Conservation (phyloP, 2,888 invertebrate species). For the Eupeodes luniger region DNA sequence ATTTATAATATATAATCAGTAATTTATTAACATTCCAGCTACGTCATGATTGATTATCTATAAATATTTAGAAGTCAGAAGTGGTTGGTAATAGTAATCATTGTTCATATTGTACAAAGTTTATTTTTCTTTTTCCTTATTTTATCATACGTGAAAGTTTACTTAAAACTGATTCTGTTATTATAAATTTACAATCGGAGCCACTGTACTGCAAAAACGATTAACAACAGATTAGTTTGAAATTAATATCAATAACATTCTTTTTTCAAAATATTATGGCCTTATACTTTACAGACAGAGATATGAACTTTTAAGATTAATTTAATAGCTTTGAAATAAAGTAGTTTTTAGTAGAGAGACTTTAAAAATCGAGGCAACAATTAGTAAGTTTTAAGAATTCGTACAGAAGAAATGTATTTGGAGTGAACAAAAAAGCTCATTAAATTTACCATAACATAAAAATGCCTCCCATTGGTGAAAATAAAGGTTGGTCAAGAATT, state of each 20-base stretch:
- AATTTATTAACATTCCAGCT: no score
- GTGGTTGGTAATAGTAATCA: no score
- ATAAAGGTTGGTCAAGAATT: not conserved
- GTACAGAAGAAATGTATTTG: not conserved
- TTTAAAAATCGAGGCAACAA: no score
- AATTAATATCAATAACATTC: not conserved
- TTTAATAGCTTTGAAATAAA: not conserved
- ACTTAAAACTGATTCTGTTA: no score
- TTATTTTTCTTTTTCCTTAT: no score
- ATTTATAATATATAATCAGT: no score
- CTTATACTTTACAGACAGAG: not conserved
- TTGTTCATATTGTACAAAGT: no score
- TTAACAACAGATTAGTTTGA: not conserved
- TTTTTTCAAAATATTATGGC: not conserved
- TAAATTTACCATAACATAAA: no score
- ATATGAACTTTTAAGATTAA: not conserved
- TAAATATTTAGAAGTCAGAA: no score
- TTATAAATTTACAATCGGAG: no score
- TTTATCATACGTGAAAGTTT: no score
- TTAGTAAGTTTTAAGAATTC: not conserved
- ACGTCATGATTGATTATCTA: no score
- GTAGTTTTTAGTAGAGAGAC: not conserved
- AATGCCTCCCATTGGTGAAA: not conserved
- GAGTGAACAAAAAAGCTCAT: not conserved
- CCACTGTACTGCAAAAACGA: not conserved